Base-by-base conservation (phyloP, 1,140 invertebrate species). In the Calephelis nemesis region DNA sequence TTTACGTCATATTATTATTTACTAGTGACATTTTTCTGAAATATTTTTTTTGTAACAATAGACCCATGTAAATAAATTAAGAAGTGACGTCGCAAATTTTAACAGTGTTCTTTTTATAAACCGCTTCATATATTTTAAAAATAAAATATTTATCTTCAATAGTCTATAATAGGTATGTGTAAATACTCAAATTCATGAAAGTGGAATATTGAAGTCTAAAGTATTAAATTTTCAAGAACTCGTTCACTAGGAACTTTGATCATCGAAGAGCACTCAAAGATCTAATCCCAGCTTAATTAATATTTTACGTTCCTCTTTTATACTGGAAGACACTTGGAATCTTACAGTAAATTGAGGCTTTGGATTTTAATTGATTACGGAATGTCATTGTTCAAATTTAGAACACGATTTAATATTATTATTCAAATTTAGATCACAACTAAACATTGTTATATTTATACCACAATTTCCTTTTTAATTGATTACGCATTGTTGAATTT, bases 211-310 rank as follows among this genome's bases (percentile, higher is more conserved):
- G 68, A 70, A 70, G 62, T 74, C 70, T 64, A 69, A 64, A 71
- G 71, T 75, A 77, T 77, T 77, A 75, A 72, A 74, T 77, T 75
- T 70, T 72, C 65, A 58, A 70, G 71, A 50, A 74, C 67, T 78
- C 67, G 58, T 74, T 78, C 65, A 42, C 60, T 50, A 58, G 45
- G 68, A 69, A 69, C 48, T 60, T 50, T 68, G 70, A 73, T 74
- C 70, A 72, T 73, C 70, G 63, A 60, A 65, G 65, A 68, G 71
- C 67, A 72, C 73, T 74, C 63, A 40, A 68, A 52, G 68, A 71
- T 76, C 69, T 74, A 67, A 64, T 67, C 42, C 62, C 19, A 12
- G 49, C 74, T 76, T 74, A 72, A 78, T 79, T 72, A 78, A 77
- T 72, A 52, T 60, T 60, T 60, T 10, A 63, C 60, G 62, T 67